Percentiles rank a stretch among this genome's conserved stretches.
Conservation (phyloP, 2,888 invertebrate genomes). For the Selenia dentaria region DNA sequence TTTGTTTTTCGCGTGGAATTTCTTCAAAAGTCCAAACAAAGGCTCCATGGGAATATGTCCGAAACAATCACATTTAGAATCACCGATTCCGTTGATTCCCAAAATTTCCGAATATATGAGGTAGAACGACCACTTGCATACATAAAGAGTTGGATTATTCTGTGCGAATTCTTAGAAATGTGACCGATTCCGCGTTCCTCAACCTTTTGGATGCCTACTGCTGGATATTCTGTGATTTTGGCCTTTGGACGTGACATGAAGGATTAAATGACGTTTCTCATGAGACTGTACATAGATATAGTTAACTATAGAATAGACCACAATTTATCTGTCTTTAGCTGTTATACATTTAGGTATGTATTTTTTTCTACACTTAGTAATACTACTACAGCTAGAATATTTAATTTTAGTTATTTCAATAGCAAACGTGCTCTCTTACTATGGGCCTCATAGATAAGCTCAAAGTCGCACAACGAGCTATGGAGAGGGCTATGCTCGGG, state of each 20-base stretch:
- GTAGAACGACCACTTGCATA: conserved; percentile 15
- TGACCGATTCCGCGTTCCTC: conserved; percentile 27
- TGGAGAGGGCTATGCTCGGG: too few relatives aligned
- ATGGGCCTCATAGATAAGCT: too few relatives aligned
- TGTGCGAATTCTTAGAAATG: conserved; percentile 16
- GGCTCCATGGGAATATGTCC: neutral
- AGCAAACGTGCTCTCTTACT: too few relatives aligned
- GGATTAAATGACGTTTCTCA: conserved; percentile 15
- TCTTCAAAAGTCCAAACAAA: neutral
- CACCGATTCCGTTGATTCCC: conserved; percentile 8
- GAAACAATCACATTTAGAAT: neutral
- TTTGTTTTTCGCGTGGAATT: neutral
- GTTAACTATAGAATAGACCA: conserved; percentile 2
- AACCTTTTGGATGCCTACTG: conserved; percentile 21
- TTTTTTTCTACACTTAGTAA: too few relatives aligned
- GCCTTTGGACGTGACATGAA: conserved; percentile 18
- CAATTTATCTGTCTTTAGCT: neutral
- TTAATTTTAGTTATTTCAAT: too few relatives aligned
- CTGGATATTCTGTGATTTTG: conserved; percentile 14
- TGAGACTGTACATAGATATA: neutral
- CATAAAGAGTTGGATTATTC: conserved; percentile 13
- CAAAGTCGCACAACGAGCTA: too few relatives aligned
- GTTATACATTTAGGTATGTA: too few relatives aligned
- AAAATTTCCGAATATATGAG: conserved; percentile 16
- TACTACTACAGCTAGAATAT: too few relatives aligned